Base-by-base conservation (phyloP, 1,140 invertebrate genomes). In the Meloidogyne floridensis region DNA sequence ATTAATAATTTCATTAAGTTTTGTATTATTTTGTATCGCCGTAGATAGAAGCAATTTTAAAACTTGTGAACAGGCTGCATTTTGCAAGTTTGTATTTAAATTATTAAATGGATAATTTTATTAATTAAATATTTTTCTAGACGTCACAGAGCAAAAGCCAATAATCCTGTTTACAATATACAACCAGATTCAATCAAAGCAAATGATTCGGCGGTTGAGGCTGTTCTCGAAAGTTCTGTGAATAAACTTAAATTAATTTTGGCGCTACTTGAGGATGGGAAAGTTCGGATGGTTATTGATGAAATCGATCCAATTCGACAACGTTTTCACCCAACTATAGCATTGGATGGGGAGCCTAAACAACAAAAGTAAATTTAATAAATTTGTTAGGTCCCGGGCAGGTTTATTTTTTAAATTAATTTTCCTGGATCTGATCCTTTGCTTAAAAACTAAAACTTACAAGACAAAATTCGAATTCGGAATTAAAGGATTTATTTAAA, bases 31-130 rank as follows among this genome's bases (percentile, higher is more conserved):
- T 53, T 15, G 75, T 18, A 9, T 53, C 70, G 83, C 81, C 32
- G 87, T 87, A 5, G 89, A 88, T 47, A 75, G 83, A 71, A 80
- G 80, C 32, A 89, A 90, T 11, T 89, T 89, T 73, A 89, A 89
- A 80, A 89, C 89, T 6, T 89, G 89, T 78, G 88, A 89, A 13
- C 88, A 89, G 72, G 76, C 87, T 43, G 83, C 81, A 59, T 89
- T 89, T 75, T 89, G 88, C 88, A 89, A 89, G 84, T 88, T 65
- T 53, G 76, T 81, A 59, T 42, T 11, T 42, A 65, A 80, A 43
- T 81, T 84, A 20, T 10, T 71, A 47, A 53, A 53, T 51, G 51
- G 47, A 53, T 9, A 10, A 82, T 72, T 2, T 69, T 65, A 42
- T 15, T 32, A 32, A 32, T 32, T 32, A 32, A 2, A 32, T 32